Percentiles rank a stretch among this genome's conserved stretches.
Conservation (phyloP, 2,797 vertebrate genomes). For the Cephalopachus bancanus region DNA sequence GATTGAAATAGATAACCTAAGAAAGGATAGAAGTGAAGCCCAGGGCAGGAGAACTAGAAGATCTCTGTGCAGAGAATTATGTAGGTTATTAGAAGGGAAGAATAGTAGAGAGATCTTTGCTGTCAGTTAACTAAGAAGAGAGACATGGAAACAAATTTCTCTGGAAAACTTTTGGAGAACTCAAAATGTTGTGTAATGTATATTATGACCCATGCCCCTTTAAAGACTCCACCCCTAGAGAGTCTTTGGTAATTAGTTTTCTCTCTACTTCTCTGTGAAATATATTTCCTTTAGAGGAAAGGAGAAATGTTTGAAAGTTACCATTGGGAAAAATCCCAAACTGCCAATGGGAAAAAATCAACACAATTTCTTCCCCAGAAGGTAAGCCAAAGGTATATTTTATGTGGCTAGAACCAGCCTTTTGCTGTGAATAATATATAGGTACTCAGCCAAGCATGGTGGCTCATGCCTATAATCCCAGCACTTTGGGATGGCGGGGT, state of each 20-base stretch:
- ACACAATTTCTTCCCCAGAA: background rate
- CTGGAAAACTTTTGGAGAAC: background rate
- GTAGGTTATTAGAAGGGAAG: background rate
- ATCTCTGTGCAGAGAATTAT: background rate
- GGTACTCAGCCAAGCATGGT: background rate
- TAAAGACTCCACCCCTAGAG: background rate
- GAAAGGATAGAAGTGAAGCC: background rate
- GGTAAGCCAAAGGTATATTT: background rate
- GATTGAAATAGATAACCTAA: background rate
- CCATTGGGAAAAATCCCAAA: background rate
- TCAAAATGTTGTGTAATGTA: background rate
- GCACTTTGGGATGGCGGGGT: no score
- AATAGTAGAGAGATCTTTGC: background rate
- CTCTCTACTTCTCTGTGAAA: background rate
- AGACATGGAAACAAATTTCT: background rate
- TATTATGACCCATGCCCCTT: background rate
- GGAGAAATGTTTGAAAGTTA: background rate
- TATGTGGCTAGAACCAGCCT: background rate
- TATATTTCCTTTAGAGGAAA: background rate
- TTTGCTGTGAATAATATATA: background rate
- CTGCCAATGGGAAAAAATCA: background rate
- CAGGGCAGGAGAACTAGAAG: background rate
- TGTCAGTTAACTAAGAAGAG: constrained; percentile 3
- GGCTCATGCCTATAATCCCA: no score
- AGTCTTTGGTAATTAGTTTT: background rate